These are phyloP conservation scores for Balaenoptera acutorostrata DNA, from an alignment of 2,113 vertebrate species.

Conservation along the genomic window DNA sequence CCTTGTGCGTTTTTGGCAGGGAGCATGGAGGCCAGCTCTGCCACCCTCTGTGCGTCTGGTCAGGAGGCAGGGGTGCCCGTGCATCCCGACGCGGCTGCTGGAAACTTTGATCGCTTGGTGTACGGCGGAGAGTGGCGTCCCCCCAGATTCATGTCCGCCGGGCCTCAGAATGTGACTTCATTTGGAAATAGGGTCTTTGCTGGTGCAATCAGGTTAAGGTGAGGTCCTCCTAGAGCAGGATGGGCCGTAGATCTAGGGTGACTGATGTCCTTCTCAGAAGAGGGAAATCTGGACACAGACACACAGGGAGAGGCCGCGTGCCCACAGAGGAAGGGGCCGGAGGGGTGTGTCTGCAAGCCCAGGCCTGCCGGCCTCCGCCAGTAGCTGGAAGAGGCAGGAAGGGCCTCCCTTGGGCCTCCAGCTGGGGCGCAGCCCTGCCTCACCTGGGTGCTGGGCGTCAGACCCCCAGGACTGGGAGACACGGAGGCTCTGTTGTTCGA, in stretches of 20 bases:
- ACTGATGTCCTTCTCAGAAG: not conserved
- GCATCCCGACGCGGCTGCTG: not conserved
- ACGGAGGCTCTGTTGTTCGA: no score
- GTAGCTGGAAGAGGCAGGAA: not conserved
- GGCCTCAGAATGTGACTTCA: not conserved
- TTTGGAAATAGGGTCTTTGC: not conserved
- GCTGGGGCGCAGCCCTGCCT: not conserved
- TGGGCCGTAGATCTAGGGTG: not conserved
- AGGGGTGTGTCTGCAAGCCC: not conserved
- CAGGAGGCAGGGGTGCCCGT: not conserved
- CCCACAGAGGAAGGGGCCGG: not conserved
- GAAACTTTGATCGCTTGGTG: not conserved
- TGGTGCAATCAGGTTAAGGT: no score
- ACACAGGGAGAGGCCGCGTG: not conserved
- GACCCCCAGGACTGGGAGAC: not conserved
- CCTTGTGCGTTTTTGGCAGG: not conserved
- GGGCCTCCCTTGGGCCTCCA: not conserved
- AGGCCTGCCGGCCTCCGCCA: not conserved
- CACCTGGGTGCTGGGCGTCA: fast-evolving
- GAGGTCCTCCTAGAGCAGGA: not conserved
- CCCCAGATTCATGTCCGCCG: not conserved
- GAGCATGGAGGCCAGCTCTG: no score
- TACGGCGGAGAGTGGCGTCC: not conserved
- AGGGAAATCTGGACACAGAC: not conserved
- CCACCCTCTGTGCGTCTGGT: not conserved